Percentiles rank a stretch among this genome's conserved stretches.
These are phyloP conservation scores for Probaryconus sp. DNA, from an alignment of 1,140 invertebrate species.

Conservation along the genomic window DNA sequence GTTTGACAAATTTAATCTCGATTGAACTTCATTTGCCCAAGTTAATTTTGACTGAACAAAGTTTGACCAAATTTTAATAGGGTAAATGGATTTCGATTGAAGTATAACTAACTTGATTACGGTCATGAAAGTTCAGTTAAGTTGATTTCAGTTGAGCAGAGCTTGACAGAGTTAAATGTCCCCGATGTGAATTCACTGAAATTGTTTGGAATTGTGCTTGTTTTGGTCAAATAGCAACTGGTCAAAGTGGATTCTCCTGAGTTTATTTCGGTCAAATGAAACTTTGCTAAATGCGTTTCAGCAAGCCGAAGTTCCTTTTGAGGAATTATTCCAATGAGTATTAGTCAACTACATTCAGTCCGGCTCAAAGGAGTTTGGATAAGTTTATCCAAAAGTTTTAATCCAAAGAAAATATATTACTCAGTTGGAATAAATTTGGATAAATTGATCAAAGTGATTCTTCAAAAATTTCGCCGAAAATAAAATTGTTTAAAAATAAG, in stretches of 20 bases:
- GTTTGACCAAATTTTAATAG: constrained; percentile 24
- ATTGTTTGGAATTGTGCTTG: constrained; percentile 20
- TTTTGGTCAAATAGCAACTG: constrained; percentile 15
- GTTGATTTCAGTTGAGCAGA: constrained; percentile 21
- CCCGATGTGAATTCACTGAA: constrained; percentile 3
- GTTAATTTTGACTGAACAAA: constrained; percentile 25
- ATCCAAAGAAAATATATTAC: too few species aligned
- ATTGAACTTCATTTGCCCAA: constrained; percentile 10
- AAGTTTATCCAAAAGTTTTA: too few species aligned
- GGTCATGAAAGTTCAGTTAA: constrained; percentile 20
- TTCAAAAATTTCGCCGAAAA: too few species aligned
- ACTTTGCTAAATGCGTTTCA: too few species aligned
- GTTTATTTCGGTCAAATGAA: neutral
- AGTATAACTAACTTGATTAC: constrained; percentile 24
- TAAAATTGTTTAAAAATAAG: too few species aligned
- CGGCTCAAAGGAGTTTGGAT: too few species aligned
- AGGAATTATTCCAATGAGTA: too few species aligned
- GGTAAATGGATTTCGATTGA: constrained; percentile 24
- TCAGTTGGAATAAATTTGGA: too few species aligned
- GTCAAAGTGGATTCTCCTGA: too few species aligned
- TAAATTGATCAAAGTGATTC: too few species aligned
- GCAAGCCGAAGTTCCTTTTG: too few species aligned
- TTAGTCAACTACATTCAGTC: too few species aligned
- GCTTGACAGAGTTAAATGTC: constrained; percentile 22
- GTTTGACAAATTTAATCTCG: neutral